phyloP scores from a whole-genome alignment of 2,797 vertebrate species.

The Brotula barbata region DNA sequence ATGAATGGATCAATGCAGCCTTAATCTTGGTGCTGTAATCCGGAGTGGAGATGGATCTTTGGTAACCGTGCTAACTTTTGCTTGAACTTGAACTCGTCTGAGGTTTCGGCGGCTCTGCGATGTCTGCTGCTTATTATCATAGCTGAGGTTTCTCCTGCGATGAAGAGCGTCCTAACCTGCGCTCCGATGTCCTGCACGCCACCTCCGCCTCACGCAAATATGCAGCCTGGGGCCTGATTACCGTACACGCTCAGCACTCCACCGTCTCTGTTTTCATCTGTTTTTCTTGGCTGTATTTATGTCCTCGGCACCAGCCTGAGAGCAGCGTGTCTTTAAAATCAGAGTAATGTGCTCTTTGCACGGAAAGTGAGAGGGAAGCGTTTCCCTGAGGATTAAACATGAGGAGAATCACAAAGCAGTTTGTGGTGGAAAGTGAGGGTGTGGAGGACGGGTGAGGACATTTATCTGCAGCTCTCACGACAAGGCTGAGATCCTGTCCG shows the following conservation, averaged over 20 bases:
- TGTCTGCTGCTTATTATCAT: slow-evolving; percentile 30
- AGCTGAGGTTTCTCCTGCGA: slow-evolving; percentile 44
- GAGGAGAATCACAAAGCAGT: neutral
- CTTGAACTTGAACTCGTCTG: slow-evolving; percentile 26
- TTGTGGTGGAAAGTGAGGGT: slow-evolving; percentile 20
- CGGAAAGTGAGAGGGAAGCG: slow-evolving; percentile 23
- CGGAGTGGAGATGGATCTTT: too few species aligned
- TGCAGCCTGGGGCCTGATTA: slow-evolving; percentile 27
- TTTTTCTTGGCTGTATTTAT: slow-evolving; percentile 28
- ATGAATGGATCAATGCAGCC: too few species aligned
- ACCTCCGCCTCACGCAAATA: slow-evolving; percentile 40
- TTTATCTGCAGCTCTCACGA: neutral
- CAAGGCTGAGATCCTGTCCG: neutral
- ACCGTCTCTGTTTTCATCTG: slow-evolving; percentile 13
- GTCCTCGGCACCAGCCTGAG: slow-evolving; percentile 28
- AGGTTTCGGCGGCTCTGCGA: too few species aligned
- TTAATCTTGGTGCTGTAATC: too few species aligned
- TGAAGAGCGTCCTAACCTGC: slow-evolving; percentile 28
- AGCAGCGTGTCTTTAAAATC: slow-evolving; percentile 14
- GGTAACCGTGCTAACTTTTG: neutral
- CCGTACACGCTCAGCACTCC: slow-evolving; percentile 17
- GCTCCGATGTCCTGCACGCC: slow-evolving; percentile 39
- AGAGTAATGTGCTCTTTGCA: slow-evolving; percentile 49
- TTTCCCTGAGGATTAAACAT: slow-evolving; percentile 9
- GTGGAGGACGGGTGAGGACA: slow-evolving; percentile 16